phyloP scores from a whole-genome alignment of 2,888 invertebrate genomes.

The Bembecia ichneumoniformis region DNA sequence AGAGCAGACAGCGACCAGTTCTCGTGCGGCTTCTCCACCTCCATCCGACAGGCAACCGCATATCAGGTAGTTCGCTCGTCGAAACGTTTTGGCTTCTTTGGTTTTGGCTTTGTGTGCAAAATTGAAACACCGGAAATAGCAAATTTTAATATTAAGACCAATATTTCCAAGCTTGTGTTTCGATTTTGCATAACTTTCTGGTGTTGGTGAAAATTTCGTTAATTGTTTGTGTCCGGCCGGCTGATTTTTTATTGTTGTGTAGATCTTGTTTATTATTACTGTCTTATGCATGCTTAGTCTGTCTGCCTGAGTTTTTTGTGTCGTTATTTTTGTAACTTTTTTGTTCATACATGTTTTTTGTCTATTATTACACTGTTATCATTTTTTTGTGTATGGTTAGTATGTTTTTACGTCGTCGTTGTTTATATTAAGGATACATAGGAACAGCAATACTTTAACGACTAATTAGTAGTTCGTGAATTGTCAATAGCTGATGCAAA shows the following conservation, averaged over 20 bases:
- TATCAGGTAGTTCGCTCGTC: constrained; percentile 65
- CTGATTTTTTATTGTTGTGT: constrained; percentile 23
- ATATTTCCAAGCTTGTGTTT: constrained; percentile 3
- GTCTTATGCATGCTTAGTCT: constrained; percentile 59
- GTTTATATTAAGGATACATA: not conserved
- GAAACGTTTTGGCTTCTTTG: constrained; percentile 55
- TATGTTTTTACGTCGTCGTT: not conserved
- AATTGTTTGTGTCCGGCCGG: constrained; percentile 26
- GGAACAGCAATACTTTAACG: constrained; percentile 8
- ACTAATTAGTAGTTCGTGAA: constrained; percentile 11
- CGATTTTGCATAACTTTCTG: constrained; percentile 17
- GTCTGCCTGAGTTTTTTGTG: constrained; percentile 50
- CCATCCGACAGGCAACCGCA: constrained; percentile 61
- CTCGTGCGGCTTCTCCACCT: constrained; percentile 61
- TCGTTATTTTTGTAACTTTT: constrained; percentile 25
- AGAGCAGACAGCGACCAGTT: constrained; percentile 54
- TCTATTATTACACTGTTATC: constrained; percentile 6
- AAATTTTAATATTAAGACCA: too few species aligned
- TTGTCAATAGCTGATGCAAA: constrained; percentile 22
- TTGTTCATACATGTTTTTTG: constrained; percentile 13
- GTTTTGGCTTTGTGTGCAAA: constrained; percentile 36
- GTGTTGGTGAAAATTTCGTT: constrained; percentile 44
- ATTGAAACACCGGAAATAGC: too few species aligned
- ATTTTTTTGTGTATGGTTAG: not conserved
- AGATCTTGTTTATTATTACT: constrained; percentile 11